phyloP scores from a whole-genome alignment of 2,797 vertebrate genomes.

The Lycodopsis pacificus region DNA sequence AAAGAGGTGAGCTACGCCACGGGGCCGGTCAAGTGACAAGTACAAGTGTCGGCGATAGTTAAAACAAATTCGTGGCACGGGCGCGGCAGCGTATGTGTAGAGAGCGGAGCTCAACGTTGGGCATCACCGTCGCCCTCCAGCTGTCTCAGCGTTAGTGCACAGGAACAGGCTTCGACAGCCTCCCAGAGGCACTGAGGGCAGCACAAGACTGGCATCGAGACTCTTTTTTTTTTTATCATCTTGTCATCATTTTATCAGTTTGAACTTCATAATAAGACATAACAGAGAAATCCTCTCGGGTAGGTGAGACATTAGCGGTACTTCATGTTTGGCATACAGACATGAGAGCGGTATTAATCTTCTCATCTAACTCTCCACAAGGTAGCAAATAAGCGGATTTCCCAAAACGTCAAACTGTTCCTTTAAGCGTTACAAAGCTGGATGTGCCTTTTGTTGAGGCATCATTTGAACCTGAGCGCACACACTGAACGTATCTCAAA shows the following conservation, averaged over 20 bases:
- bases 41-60: conserved; percentile 1
- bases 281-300: neutral
- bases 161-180: neutral
- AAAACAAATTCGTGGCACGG: neutral
- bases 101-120: neutral
- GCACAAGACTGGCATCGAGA: neutral
- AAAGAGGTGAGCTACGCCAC: conserved; percentile 1
- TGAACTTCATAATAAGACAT: neutral
- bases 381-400: neutral
- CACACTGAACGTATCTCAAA: neutral
- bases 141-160: neutral
- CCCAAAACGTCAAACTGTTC: neutral
- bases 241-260: neutral
- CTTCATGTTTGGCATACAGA: neutral
- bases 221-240: neutral
- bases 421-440: neutral
- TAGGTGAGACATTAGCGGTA: neutral
- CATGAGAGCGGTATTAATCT: neutral
- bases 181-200: neutral
- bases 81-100: neutral
- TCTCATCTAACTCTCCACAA: neutral
- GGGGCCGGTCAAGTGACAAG: conserved; percentile 20
- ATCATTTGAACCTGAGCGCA: neutral
- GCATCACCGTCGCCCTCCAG: neutral
- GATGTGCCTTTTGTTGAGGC: neutral